Percentiles rank a stretch among this genome's conserved stretches.
Evolutionary conservation across 2,888 invertebrate species (phyloP).

Genomic region (Diachrysia chrysitis): DNA sequence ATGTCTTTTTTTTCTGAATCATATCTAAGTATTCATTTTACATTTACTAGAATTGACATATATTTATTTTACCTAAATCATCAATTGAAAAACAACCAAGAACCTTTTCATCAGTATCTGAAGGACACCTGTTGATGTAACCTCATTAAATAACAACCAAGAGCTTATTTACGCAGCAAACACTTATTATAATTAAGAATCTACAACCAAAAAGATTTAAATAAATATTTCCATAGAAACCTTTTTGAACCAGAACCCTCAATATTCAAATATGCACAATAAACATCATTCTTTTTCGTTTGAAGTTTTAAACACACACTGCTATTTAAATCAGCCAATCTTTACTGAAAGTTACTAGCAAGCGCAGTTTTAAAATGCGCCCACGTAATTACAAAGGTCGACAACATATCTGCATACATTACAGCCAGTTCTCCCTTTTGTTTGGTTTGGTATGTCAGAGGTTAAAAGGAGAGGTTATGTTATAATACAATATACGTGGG

Average conservation of each 20-base stretch:
- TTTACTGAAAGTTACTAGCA: background rate
- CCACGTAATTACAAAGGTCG: constrained; percentile 53
- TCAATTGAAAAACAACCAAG: background rate
- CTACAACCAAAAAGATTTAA: background rate
- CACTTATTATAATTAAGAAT: background rate
- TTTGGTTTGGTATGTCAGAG: constrained; percentile 55
- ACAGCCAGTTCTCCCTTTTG: constrained; percentile 62
- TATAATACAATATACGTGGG: background rate
- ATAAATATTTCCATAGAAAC: background rate
- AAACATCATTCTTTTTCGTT: background rate
- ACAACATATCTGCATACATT: constrained; percentile 58
- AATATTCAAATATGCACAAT: background rate
- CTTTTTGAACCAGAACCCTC: background rate
- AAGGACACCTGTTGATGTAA: too few relatives aligned
- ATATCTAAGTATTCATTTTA: background rate
- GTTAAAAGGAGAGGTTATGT: constrained; percentile 14
- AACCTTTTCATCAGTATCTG: background rate
- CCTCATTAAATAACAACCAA: background rate
- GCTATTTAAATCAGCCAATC: constrained; percentile 16
- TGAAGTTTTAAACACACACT: background rate
- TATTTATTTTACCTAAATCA: background rate
- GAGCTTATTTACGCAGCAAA: background rate
- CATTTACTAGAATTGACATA: background rate
- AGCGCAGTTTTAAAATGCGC: constrained; percentile 41
- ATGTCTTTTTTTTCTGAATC: too few relatives aligned